phyloP scores from a whole-genome alignment of 2,797 vertebrate species.

The Apodemus agrarius region DNA sequence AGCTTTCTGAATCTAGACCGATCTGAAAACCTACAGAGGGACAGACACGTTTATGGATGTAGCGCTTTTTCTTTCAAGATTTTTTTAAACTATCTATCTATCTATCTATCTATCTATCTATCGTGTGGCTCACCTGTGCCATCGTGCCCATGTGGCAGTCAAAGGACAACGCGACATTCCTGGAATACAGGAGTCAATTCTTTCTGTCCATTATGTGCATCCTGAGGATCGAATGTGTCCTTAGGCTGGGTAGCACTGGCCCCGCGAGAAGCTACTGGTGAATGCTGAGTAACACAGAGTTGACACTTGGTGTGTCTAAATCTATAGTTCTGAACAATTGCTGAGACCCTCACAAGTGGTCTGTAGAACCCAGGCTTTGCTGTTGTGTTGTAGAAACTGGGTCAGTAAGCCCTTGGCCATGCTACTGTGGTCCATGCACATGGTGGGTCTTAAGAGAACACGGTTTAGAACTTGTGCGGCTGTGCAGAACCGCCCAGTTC shows the following conservation, averaged over 20 bases:
- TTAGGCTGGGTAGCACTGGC: background rate
- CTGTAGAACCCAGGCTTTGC: background rate
- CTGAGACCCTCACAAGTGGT: background rate
- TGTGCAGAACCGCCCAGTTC: background rate
- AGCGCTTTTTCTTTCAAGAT: background rate
- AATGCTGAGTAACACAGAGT: background rate
- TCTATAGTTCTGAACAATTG: background rate
- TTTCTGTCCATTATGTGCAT: background rate
- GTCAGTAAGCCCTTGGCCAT: background rate
- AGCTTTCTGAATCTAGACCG: background rate
- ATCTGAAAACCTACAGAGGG: background rate
- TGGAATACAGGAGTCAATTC: background rate
- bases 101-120: no score
- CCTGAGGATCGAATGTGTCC: background rate
- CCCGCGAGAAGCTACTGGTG: background rate
- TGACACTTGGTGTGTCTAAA: background rate
- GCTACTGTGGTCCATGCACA: no score
- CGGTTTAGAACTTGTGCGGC: background rate
- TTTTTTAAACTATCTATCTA: background rate
- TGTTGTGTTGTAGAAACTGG: background rate
- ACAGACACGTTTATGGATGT: background rate
- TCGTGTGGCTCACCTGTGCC: background rate
- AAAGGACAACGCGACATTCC: background rate
- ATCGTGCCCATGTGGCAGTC: rapidly evolving
- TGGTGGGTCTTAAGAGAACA: no score